These are phyloP conservation scores for Tachina grossa DNA, from an alignment of 2,888 invertebrate species.

Conservation along the genomic window DNA sequence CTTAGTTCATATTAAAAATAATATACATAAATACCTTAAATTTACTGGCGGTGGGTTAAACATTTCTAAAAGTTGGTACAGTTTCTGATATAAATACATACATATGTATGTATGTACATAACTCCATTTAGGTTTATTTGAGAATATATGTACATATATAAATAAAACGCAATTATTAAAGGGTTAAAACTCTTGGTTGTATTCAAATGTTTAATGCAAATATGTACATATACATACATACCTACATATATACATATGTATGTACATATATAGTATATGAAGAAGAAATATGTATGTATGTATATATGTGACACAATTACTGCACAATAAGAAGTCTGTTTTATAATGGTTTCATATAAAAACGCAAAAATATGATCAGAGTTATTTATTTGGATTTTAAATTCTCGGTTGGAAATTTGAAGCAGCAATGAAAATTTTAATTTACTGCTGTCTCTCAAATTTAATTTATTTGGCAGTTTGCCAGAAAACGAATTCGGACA, in stretches of 20 bases:
- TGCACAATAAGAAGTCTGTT: background rate
- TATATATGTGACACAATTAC: background rate
- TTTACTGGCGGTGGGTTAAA: too few species aligned
- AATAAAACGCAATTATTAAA: background rate
- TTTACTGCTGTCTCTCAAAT: background rate
- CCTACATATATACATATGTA: background rate
- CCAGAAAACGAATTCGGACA: background rate
- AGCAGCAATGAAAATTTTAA: slow-evolving; percentile 1
- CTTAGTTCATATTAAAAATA: too few species aligned
- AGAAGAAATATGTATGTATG: background rate
- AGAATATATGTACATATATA: background rate
- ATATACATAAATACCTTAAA: too few species aligned
- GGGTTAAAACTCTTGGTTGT: background rate
- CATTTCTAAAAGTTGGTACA: too few species aligned
- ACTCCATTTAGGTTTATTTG: too few species aligned
- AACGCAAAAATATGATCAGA: background rate
- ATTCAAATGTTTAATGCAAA: background rate
- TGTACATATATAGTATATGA: background rate
- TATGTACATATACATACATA: too few species aligned
- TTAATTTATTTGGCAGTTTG: background rate
- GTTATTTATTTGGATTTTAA: background rate
- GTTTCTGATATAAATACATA: too few species aligned
- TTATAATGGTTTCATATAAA: background rate
- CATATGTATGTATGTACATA: too few species aligned
- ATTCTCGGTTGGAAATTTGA: background rate